A percentile compares a stretch with the other conserved stretches of the same genome.
Conservation (phyloP, 2,797 vertebrate species). For the Hypotaenidia okinawae region DNA sequence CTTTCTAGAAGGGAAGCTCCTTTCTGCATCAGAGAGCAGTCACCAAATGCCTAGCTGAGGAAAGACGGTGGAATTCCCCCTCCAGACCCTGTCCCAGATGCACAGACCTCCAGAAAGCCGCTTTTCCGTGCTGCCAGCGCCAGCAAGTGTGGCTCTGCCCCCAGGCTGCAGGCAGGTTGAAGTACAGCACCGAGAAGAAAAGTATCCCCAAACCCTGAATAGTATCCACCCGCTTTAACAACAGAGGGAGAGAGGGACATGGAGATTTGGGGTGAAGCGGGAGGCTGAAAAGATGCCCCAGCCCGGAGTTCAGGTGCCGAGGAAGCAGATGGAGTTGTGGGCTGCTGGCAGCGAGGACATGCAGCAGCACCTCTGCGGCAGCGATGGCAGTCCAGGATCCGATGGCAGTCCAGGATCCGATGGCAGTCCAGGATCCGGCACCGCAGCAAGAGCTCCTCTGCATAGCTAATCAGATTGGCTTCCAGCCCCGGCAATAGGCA, state of each 20-base stretch:
- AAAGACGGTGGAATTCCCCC: not conserved
- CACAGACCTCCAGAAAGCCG: not conserved
- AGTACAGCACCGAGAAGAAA: not conserved
- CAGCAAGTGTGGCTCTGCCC: constrained; percentile 48
- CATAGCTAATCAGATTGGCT: not conserved
- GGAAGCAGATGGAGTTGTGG: not conserved
- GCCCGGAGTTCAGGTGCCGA: not conserved
- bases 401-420: not conserved
- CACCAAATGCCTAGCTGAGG: not conserved
- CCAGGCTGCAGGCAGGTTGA: constrained; percentile 24
- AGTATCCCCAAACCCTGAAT: not conserved
- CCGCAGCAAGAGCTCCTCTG: not conserved
- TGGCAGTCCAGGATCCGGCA: not conserved
- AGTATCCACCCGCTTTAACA: not conserved
- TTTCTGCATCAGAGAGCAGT: not conserved
- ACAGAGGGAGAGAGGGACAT: not conserved
- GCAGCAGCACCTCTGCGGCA: not conserved
- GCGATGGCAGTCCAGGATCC: not conserved
- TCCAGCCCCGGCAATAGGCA: not conserved
- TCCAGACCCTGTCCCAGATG: not conserved
- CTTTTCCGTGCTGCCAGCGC: not conserved
- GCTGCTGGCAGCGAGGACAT: not conserved
- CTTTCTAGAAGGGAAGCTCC: not conserved
- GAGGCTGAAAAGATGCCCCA: not conserved
- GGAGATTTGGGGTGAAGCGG: not conserved